These are phyloP conservation scores for Pandion haliaetus DNA, from an alignment of 2,113 vertebrate genomes.

Conservation along the genomic window DNA sequence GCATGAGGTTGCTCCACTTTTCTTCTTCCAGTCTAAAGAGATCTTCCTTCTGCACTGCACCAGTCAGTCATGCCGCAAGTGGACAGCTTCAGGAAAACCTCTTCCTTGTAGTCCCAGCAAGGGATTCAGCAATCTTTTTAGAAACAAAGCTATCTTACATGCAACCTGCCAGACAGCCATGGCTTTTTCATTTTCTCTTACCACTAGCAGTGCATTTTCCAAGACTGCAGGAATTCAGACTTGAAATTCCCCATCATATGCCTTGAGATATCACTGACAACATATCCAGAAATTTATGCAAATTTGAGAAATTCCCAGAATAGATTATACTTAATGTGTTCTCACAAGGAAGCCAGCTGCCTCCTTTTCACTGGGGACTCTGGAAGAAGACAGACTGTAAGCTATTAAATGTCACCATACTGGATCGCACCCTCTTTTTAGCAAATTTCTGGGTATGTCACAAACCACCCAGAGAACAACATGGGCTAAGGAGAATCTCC, in stretches of 20 bases:
- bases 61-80: background rate
- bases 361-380: background rate
- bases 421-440: background rate
- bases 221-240: background rate
- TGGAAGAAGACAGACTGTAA: background rate
- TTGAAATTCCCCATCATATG: background rate
- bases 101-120: background rate
- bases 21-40: background rate
- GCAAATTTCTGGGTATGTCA: background rate
- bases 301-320: constrained; percentile 7
- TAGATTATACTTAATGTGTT: background rate
- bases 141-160: background rate
- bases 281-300: background rate
- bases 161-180: background rate
- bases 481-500: background rate
- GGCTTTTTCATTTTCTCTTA: background rate
- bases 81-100: background rate
- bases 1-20: background rate
- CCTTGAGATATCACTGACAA: background rate
- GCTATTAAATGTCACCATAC: constrained; percentile 10
- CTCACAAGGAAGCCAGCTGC: constrained; percentile 19
- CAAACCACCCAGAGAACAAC: background rate
- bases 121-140: background rate
- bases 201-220: background rate
- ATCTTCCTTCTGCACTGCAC: background rate